Conservation (phyloP, 2,113 vertebrate genomes). For the Leptobrachium leishanense region DNA sequence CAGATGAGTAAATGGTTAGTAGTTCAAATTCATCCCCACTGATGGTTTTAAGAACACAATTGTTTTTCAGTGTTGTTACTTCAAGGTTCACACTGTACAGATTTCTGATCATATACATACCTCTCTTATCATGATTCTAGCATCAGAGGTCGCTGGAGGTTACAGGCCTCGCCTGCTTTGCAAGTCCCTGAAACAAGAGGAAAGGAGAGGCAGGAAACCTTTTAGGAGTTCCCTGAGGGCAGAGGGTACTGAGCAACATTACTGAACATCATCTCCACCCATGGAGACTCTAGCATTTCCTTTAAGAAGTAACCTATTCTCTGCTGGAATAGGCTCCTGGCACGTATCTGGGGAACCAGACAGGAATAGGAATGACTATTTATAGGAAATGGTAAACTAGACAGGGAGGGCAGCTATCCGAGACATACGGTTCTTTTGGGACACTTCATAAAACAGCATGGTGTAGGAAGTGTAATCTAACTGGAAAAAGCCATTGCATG, state of each 20-base stretch:
- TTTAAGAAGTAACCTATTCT: slow-evolving; percentile 2
- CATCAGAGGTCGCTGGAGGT: not conserved
- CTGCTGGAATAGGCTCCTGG: not conserved
- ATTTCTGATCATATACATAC: no score
- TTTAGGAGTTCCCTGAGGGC: not conserved
- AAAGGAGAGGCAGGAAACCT: slow-evolving; percentile 43
- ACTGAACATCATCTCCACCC: slow-evolving; percentile 8
- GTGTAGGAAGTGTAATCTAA: no score
- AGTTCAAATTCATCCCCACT: no score
- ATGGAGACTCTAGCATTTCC: slow-evolving; percentile 15
- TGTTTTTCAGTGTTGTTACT: no score
- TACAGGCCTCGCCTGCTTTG: not conserved
- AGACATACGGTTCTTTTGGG: no score
- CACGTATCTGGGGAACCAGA: not conserved
- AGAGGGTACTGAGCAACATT: not conserved
- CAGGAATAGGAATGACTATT: not conserved
- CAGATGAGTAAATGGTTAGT: no score
- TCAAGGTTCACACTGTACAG: no score
- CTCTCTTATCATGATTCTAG: not conserved
- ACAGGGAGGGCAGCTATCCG: no score
- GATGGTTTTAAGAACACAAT: no score
- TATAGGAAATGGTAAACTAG: not conserved
- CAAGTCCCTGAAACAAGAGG: slow-evolving; percentile 14
- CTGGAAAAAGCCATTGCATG: no score
- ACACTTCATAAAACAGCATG: no score